phyloP scores from a whole-genome alignment of 2,888 invertebrate species.

The Herminia tarsipennalis region DNA sequence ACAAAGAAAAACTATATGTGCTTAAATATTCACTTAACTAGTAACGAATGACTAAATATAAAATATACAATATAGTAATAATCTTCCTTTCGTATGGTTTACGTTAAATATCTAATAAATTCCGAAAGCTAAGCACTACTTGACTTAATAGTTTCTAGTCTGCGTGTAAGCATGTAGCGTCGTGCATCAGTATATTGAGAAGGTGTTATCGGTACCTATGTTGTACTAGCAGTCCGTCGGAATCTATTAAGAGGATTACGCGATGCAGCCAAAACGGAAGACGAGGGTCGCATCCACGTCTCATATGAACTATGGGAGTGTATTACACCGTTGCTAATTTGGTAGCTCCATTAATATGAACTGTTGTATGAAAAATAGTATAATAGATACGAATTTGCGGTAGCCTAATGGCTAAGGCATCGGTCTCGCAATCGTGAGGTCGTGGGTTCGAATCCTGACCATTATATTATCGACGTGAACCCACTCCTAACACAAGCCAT shows the following conservation, averaged over 20 bases:
- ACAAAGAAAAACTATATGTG: too few species aligned
- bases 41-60: too few species aligned
- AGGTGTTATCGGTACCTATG: slow-evolving; percentile 43
- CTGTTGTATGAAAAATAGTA: too few species aligned
- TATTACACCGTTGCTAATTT: slow-evolving; percentile 65
- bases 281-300: slow-evolving; percentile 78
- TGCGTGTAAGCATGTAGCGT: slow-evolving; percentile 14
- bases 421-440: too few species aligned
- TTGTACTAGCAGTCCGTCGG: slow-evolving; percentile 64
- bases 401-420: too few species aligned
- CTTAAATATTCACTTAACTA: too few species aligned
- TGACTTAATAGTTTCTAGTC: slow-evolving; percentile 20
- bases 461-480: too few species aligned
- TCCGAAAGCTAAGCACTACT: slow-evolving; percentile 6
- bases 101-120: slow-evolving; percentile 10
- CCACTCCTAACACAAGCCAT: too few species aligned
- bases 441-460: too few species aligned
- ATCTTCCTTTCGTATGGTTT: not conserved
- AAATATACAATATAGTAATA: not conserved
- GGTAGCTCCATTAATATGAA: too few species aligned
- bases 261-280: slow-evolving; percentile 69
- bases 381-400: too few species aligned
- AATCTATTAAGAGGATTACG: slow-evolving; percentile 86
- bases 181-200: slow-evolving; percentile 29
- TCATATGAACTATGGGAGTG: slow-evolving; percentile 54